Conservation (phyloP, 2,888 invertebrate genomes). For the Papilio demoleus region DNA sequence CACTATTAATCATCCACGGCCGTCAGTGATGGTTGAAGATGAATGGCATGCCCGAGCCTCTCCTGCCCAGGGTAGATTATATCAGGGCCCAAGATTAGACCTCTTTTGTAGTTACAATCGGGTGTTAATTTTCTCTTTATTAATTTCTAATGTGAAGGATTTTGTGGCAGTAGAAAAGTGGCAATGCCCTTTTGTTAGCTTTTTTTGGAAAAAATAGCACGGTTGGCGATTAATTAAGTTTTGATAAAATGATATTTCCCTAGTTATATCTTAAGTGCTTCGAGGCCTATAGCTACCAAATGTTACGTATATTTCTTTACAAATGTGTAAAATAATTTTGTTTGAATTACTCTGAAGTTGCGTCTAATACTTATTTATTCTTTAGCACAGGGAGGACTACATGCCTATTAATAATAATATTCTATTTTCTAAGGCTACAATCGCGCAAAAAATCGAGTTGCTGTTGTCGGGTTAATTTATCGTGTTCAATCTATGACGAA, state of each 20-base stretch:
- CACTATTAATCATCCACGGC: slow-evolving; percentile 61
- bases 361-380: no score
- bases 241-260: no score
- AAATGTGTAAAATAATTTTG: neutral
- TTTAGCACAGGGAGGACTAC: no score
- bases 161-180: slow-evolving; percentile 14
- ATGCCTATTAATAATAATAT: no score
- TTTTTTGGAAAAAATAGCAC: neutral
- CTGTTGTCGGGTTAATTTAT: no score
- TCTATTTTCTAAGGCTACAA: no score
- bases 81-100: slow-evolving; percentile 45
- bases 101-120: slow-evolving; percentile 48
- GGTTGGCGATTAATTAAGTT: neutral
- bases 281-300: neutral
- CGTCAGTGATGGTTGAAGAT: slow-evolving; percentile 54
- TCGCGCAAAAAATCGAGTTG: no score
- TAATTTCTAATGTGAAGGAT: slow-evolving; percentile 41
- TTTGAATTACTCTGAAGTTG: neutral
- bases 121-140: slow-evolving; percentile 52
- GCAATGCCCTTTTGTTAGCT: slow-evolving; percentile 7
- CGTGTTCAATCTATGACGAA: no score
- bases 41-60: slow-evolving; percentile 47
- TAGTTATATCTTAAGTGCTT: neutral
- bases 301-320: neutral
- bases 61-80: slow-evolving; percentile 46